Base-by-base conservation (phyloP, 2,888 invertebrate genomes). In the Pammene fasciana region DNA sequence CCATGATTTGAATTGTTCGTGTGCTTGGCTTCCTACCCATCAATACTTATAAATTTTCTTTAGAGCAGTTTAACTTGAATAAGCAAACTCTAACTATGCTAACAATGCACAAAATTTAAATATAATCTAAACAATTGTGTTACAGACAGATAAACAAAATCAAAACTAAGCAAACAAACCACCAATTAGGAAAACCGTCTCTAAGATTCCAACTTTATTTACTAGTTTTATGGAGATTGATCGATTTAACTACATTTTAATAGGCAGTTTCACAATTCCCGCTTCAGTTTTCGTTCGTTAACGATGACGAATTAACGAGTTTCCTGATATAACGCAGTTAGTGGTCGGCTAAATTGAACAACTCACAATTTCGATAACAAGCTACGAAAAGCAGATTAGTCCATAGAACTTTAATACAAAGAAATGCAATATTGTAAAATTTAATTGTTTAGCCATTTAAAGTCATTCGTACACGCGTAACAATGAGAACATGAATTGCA, bases 281-380 rank as follows among this genome's bases (percentile, higher is more conserved):
- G 52, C 34, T 36, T 7, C 26, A 57, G 52, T 64, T 64, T 64
- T 68, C 43, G n/a, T 36, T 59, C 45, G 18, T 57, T 67, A 55
- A 41, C 64, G 68, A 68, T 64, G 64, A 62, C 56, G 57, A 64
- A 36, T 64, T 68, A 68, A 68, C 64, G 50, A 65, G 57, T 52
- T 68, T 45, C 26, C 57, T 59, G 57, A 57, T 45, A 68, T 18
- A 64, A 38, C 18, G 36, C 43, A 56, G 68, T 61, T 64, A 56
- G 48, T 52, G 45, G 48, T 56, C 68, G 45, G 64, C 50, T 52
- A 64, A 64, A 57, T 62, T 50, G 68, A 50, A n/a, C 57, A 45
- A 54, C 36, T 43, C 68, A 45, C 48, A 34, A 34, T 41, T 48
- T 68, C 64, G 34, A 57, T 68, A 57, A 50, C 62, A 56, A 68